Evolutionary conservation across 1,140 invertebrate genomes (phyloP).

Genomic region (Drosophila melanica): DNA sequence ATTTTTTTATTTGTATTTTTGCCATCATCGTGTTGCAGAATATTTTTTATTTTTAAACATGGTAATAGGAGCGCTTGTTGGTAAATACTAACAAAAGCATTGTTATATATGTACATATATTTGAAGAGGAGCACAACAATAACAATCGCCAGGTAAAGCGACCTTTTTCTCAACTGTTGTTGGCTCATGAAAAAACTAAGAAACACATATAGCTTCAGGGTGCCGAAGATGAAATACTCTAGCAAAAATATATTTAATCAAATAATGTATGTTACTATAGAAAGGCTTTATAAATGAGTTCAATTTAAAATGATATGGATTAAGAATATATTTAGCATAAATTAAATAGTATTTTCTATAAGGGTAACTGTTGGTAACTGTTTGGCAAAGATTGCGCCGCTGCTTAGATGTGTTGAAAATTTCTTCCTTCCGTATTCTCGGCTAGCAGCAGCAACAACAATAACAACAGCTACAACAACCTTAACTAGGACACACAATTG

Average conservation of each 20-base stretch:
- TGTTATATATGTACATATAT: conserved; percentile 64
- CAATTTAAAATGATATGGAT: no score
- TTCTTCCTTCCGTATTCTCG: conserved; percentile 75
- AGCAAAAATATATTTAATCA: no score
- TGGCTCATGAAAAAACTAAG: conserved; percentile 14
- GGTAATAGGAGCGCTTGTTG: conserved; percentile 44
- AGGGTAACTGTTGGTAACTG: conserved; percentile 47
- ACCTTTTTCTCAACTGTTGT: conserved; percentile 25
- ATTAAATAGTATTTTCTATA: no score
- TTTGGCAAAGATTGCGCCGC: conserved; percentile 59
- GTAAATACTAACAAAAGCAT: conserved; percentile 13
- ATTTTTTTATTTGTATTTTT: conserved; percentile 14
- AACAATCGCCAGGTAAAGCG: conserved; percentile 20
- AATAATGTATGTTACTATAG: no score
- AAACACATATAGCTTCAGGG: no score
- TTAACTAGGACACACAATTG: conserved; percentile 69
- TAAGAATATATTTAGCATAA: no score
- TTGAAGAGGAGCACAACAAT: conserved; percentile 38
- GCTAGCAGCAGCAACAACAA: conserved; percentile 21
- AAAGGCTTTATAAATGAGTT: no score
- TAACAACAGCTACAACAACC: conserved; percentile 12
- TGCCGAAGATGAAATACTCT: no score
- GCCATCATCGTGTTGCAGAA: conserved; percentile 35
- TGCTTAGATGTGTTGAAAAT: conserved; percentile 70
- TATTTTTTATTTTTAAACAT: conserved; percentile 41